phyloP scores from a whole-genome alignment of 2,888 invertebrate genomes.

The Dynastes hyllus region DNA sequence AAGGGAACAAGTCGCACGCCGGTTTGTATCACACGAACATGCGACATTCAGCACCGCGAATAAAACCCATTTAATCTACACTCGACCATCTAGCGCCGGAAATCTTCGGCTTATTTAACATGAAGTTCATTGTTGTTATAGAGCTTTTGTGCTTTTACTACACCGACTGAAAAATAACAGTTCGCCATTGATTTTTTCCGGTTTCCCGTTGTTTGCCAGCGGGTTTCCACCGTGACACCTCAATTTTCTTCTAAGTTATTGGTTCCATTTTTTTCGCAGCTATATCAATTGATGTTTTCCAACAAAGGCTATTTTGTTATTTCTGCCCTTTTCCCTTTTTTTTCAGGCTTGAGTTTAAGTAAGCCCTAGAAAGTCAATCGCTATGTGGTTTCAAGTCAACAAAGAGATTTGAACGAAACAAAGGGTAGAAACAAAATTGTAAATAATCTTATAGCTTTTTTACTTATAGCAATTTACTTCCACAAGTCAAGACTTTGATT shows the following conservation, averaged over 20 bases:
- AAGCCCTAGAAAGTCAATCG: background rate
- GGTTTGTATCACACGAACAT: constrained; percentile 4
- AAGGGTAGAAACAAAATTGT: too few relatives aligned
- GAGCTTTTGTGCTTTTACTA: constrained; percentile 32
- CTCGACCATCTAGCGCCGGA: constrained; percentile 44
- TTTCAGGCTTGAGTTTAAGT: background rate
- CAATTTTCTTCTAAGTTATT: constrained; percentile 37
- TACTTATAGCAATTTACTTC: too few relatives aligned
- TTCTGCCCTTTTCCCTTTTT: background rate
- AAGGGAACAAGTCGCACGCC: constrained; percentile 5
- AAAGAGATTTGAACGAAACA: too few relatives aligned
- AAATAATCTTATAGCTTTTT: too few relatives aligned
- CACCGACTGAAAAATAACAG: constrained; percentile 38
- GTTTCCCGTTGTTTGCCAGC: constrained; percentile 17
- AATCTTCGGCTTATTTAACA: constrained; percentile 47
- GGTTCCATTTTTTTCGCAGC: constrained; percentile 13
- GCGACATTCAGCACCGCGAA: constrained; percentile 7
- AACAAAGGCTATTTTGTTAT: constrained; percentile 9
- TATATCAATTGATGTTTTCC: constrained; percentile 11
- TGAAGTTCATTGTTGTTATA: constrained; percentile 43
- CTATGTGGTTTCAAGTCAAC: too few relatives aligned
- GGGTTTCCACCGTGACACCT: constrained; percentile 31
- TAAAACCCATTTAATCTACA: constrained; percentile 40
- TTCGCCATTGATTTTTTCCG: constrained; percentile 32
- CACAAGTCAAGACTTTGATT: too few relatives aligned